phyloP scores from a whole-genome alignment of 2,888 invertebrate species.

The Eristalis intricaria region DNA sequence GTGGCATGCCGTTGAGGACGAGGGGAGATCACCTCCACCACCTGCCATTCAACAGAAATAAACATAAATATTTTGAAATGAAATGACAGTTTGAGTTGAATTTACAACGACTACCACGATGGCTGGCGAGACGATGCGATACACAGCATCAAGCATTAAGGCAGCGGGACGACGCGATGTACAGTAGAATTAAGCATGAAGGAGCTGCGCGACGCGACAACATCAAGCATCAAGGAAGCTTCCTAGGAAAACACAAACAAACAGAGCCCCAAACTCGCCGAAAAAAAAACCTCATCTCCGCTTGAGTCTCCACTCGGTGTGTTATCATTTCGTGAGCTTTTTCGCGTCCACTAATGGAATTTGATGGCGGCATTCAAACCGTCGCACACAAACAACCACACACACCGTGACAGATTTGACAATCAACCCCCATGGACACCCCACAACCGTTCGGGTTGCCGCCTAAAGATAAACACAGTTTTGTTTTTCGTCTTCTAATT shows the following conservation, averaged over 20 bases:
- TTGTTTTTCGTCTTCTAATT: constrained; percentile 65
- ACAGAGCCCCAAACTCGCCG: background rate
- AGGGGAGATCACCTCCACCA: background rate
- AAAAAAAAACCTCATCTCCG: constrained; percentile 57
- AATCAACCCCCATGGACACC: constrained; percentile 45
- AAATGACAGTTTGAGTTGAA: constrained; percentile 47
- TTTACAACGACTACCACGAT: background rate
- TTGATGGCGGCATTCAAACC: constrained; percentile 57
- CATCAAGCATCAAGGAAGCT: no score
- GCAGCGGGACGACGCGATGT: no score
- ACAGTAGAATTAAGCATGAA: no score
- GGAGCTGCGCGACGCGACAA: no score
- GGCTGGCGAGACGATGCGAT: background rate
- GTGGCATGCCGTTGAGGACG: background rate
- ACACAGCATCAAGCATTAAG: background rate
- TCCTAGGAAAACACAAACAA: background rate
- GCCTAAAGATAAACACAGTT: constrained; percentile 60
- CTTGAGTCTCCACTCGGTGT: constrained; percentile 43
- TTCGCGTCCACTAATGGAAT: constrained; percentile 71
- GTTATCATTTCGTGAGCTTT: constrained; percentile 68
- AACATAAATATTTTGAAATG: constrained; percentile 65
- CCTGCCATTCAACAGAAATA: constrained; percentile 57
- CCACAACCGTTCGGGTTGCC: constrained; percentile 9
- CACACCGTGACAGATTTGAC: constrained; percentile 42
- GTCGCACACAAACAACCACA: background rate